Evolutionary conservation across 1,140 invertebrate genomes (phyloP).

Genomic region (Drusus annulatus): DNA sequence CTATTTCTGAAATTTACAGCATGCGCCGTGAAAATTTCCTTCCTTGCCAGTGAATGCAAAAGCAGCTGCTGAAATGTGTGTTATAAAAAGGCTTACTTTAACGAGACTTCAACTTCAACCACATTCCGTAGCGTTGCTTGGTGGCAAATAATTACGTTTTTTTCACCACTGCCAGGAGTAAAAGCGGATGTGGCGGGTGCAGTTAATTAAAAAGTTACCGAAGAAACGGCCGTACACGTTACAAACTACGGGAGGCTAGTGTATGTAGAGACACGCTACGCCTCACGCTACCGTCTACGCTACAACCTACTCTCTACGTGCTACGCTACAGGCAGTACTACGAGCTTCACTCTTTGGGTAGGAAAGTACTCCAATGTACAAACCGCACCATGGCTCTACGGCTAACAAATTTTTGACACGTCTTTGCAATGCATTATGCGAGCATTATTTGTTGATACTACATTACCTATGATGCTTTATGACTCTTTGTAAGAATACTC

Average conservation of each 20-base stretch:
- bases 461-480: too few relatives aligned
- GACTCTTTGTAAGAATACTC: too few relatives aligned
- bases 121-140: neutral
- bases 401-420: constrained; percentile 25
- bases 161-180: neutral
- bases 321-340: too few relatives aligned
- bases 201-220: constrained; percentile 35
- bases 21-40: neutral
- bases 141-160: constrained; percentile 27
- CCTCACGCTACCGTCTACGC: too few relatives aligned
- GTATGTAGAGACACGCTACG: too few relatives aligned
- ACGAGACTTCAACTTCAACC: neutral
- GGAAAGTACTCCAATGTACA: too few relatives aligned
- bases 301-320: too few relatives aligned
- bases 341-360: too few relatives aligned
- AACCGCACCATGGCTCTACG: neutral
- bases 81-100: constrained; percentile 15
- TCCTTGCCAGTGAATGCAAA: neutral
- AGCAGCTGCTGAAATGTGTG: neutral
- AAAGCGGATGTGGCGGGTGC: neutral
- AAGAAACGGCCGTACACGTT: constrained; percentile 8
- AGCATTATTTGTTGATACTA: too few relatives aligned
- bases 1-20: too few relatives aligned
- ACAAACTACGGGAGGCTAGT: neutral
- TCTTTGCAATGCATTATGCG: constrained; percentile 5